phyloP scores from a whole-genome alignment of 2,113 vertebrate genomes.

The Aptenodytes patagonicus region DNA sequence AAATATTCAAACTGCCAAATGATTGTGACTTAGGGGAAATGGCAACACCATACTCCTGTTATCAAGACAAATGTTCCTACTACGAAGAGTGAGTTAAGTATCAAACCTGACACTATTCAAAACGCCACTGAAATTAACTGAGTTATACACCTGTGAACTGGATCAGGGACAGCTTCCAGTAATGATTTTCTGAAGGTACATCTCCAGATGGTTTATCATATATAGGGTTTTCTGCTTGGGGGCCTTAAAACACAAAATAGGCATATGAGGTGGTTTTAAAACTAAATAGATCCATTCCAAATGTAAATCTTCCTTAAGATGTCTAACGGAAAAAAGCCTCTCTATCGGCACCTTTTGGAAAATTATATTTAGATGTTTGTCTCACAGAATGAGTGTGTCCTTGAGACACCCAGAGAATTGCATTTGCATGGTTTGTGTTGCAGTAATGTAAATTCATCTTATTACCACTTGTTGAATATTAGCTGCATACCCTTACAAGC shows the following conservation, averaged over 20 bases:
- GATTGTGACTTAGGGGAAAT: not conserved
- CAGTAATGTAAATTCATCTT: not conserved
- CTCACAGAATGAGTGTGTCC: not conserved
- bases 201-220: slow-evolving; percentile 29
- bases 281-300: not conserved
- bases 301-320: not conserved
- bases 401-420: not conserved
- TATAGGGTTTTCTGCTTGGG: not conserved
- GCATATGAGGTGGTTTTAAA: not conserved
- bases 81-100: not conserved
- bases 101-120: not conserved
- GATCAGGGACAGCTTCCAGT: not conserved
- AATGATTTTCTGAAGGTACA: slow-evolving; percentile 7
- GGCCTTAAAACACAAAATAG: not conserved
- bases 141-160: slow-evolving; percentile 6
- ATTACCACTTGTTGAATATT: slow-evolving; percentile 38
- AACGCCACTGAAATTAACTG: slow-evolving; percentile 19
- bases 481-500: not conserved
- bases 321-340: not conserved
- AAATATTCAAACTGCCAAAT: not conserved
- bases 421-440: not conserved
- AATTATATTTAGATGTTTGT: not conserved
- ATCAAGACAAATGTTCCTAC: not conserved
- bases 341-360: not conserved
- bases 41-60: not conserved